Conservation (phyloP, 1,140 invertebrate species). For the Lordiphosa stackelbergi region DNA sequence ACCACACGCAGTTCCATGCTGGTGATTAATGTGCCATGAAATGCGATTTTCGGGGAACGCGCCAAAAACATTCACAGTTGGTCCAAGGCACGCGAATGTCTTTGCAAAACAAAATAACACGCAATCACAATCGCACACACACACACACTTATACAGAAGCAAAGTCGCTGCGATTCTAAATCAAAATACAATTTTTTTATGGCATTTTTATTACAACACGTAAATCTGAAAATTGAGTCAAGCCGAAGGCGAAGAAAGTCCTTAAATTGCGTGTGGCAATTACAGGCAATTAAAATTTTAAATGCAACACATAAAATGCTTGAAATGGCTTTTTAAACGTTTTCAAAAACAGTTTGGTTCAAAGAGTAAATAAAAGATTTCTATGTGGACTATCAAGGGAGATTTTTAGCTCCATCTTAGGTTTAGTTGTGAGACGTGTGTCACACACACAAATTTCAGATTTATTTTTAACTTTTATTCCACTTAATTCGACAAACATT, state of each 20-base stretch:
- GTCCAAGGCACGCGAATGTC: slow-evolving; percentile 47
- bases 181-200: slow-evolving; percentile 51
- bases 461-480: too few relatives aligned
- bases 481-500: too few relatives aligned
- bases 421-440: too few relatives aligned
- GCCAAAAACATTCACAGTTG: slow-evolving; percentile 42
- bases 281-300: slow-evolving; percentile 47
- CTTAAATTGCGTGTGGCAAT: slow-evolving; percentile 22
- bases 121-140: slow-evolving; percentile 20
- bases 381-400: too few relatives aligned
- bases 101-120: slow-evolving; percentile 7
- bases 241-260: slow-evolving; percentile 25
- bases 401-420: too few relatives aligned
- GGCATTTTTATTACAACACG: slow-evolving; percentile 68
- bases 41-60: slow-evolving; percentile 32
- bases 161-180: slow-evolving; percentile 13
- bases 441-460: too few relatives aligned
- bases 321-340: slow-evolving; percentile 41
- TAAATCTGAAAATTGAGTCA: slow-evolving; percentile 64
- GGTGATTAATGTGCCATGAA: slow-evolving; percentile 67
- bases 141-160: slow-evolving; percentile 11
- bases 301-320: slow-evolving; percentile 44
- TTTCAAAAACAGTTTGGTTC: slow-evolving; percentile 1
- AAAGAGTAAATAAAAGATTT: neutral
- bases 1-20: slow-evolving; percentile 9